phyloP scores from a whole-genome alignment of 1,140 invertebrate genomes.

The Drosophila ambigua region DNA sequence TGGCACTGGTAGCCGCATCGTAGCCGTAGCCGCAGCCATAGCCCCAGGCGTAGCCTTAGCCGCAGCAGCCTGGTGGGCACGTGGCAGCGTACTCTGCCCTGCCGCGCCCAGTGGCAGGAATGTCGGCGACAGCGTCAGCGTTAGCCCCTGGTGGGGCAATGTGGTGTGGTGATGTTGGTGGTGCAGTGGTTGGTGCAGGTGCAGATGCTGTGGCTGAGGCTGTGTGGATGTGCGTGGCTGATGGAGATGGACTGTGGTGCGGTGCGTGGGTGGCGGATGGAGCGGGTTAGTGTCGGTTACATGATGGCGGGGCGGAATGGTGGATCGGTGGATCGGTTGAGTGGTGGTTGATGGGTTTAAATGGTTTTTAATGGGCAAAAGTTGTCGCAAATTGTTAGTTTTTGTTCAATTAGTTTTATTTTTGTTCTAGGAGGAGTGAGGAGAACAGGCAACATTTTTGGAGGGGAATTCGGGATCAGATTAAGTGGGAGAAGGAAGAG shows the following conservation, averaged over 20 bases:
- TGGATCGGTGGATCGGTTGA: slow-evolving; percentile 29
- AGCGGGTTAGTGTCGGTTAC: slow-evolving; percentile 50
- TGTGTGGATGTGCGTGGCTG: slow-evolving; percentile 48
- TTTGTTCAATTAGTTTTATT: slow-evolving; percentile 26
- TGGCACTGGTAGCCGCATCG: too few species aligned
- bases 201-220: slow-evolving; percentile 33
- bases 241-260: slow-evolving; percentile 36
- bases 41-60: slow-evolving; percentile 31
- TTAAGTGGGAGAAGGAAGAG: neutral
- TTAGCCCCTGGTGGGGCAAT: slow-evolving; percentile 25
- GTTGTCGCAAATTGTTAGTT: slow-evolving; percentile 46
- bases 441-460: neutral
- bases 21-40: slow-evolving; percentile 35
- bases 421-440: neutral
- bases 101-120: too few species aligned
- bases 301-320: too few species aligned
- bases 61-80: slow-evolving; percentile 38
- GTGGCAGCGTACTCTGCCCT: slow-evolving; percentile 65
- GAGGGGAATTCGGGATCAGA: neutral
- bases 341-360: slow-evolving; percentile 20
- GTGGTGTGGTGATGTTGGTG: slow-evolving; percentile 36
- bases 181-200: slow-evolving; percentile 13
- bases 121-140: too few species aligned
- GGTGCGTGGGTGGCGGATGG: slow-evolving; percentile 21
- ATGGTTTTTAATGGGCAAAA: slow-evolving; percentile 34